These are phyloP conservation scores for Pandemis cinnamomeana DNA, from an alignment of 2,888 invertebrate genomes.

Conservation along the genomic window DNA sequence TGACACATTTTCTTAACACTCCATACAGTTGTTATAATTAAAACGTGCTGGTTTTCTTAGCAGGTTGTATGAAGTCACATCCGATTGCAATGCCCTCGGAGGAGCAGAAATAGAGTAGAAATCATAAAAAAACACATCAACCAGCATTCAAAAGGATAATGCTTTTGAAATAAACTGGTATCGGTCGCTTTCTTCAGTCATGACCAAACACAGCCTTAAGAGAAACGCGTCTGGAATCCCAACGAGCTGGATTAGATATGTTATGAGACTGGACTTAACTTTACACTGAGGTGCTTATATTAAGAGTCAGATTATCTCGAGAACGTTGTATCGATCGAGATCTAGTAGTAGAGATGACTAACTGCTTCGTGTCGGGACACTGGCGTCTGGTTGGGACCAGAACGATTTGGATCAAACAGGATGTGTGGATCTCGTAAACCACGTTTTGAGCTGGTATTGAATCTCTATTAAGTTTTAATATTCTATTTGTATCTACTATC, in stretches of 20 bases:
- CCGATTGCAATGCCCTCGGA: not conserved
- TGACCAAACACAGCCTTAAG: conserved; percentile 49
- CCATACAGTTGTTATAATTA: too few relatives aligned
- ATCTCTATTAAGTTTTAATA: not conserved
- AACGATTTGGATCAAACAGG: conserved; percentile 17
- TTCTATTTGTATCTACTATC: not conserved
- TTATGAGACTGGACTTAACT: conserved; percentile 33
- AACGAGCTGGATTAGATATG: conserved; percentile 49
- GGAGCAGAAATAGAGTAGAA: not conserved
- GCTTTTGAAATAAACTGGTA: not conserved
- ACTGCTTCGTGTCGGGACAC: conserved; percentile 25
- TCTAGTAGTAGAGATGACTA: conserved; percentile 25
- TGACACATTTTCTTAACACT: too few relatives aligned
- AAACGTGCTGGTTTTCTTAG: too few relatives aligned
- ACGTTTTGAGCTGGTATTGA: not conserved
- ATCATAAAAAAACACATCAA: not conserved
- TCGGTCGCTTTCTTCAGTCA: conserved; percentile 5
- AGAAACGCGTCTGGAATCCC: conserved; percentile 62
- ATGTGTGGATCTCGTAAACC: not conserved
- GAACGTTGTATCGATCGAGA: conserved; percentile 31
- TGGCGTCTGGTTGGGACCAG: not conserved
- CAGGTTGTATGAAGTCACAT: too few relatives aligned
- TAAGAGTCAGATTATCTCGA: conserved; percentile 18
- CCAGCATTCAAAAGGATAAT: not conserved
- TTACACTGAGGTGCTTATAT: conserved; percentile 26